phyloP scores from a whole-genome alignment of 1,140 invertebrate genomes.

The Lordiphosa collinella region DNA sequence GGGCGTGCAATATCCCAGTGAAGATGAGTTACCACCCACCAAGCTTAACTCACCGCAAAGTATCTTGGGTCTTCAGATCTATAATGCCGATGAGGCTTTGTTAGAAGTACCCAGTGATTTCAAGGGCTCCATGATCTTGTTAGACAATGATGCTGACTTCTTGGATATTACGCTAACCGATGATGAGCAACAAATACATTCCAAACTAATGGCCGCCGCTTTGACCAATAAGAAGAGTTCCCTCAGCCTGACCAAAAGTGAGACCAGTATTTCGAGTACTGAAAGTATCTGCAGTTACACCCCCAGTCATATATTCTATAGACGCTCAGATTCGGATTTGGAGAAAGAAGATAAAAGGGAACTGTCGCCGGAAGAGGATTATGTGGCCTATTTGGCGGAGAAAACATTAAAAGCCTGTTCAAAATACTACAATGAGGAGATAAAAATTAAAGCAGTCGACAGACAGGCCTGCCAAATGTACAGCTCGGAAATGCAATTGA shows the following conservation, averaged over 20 bases:
- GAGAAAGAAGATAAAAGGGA: background rate
- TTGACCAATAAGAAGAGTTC: constrained; percentile 10
- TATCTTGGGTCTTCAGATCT: constrained; percentile 13
- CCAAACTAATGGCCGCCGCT: constrained; percentile 31
- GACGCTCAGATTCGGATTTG: constrained; percentile 26
- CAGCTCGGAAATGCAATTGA: constrained; percentile 8
- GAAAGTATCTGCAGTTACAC: constrained; percentile 20
- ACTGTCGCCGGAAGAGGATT: constrained; percentile 3
- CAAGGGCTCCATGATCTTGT: constrained; percentile 11
- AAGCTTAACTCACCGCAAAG: background rate
- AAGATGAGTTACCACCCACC: constrained; percentile 14
- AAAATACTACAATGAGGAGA: background rate
- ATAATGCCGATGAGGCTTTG: constrained; percentile 24
- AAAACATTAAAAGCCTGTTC: constrained; percentile 13
- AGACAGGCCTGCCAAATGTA: constrained; percentile 1
- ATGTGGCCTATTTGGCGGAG: constrained; percentile 44
- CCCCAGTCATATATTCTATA: constrained; percentile 33
- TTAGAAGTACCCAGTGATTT: constrained; percentile 11
- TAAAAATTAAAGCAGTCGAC: background rate
- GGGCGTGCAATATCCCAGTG: constrained; percentile 52
- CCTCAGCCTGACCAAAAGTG: constrained; percentile 11
- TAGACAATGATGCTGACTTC: constrained; percentile 32
- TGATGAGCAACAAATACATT: constrained; percentile 30
- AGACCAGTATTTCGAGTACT: constrained; percentile 1
- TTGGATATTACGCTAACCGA: constrained; percentile 25